Base-by-base conservation (phyloP, 2,797 vertebrate species). In the Anguilla obscura region DNA sequence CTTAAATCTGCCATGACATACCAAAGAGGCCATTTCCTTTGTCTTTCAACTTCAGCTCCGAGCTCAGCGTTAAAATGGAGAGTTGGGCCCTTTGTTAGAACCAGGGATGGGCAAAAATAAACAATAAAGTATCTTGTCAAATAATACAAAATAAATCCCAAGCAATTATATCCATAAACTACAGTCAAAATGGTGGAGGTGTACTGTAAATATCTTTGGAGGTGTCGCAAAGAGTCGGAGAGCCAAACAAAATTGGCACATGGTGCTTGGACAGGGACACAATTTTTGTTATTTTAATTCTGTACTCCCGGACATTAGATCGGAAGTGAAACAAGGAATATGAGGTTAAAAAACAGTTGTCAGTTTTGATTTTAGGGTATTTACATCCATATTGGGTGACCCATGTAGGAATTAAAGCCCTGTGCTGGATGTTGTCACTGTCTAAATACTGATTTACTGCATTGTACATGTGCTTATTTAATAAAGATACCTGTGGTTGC, bases 11-110 rank as follows among this genome's bases (percentile, higher is more conserved):
- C 74, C 30, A 12, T 50, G 71, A 74, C 16, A 76, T n/a, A 50
- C 2, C n/a, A 58, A 58, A 56, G 12, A 0, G 10, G 76, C 33
- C 14, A 3, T 36, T 16, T 76, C 30, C 45, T 40, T 45, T 63
- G 36, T 87, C 4, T 87, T 69, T 66, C 6, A 76, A 45, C 79
- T 83, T 48, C 80, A 84, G n/a, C 24, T 84, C 50, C 48, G 33
- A 50, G 24, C 27, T 2, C 48, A 50, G 80, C 18, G 9, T 76
- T 33, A 76, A 36, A 33, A 5, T 76, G 71, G 27, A 33, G 27
- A 36, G 40, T n/a, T 7, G 30, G 27, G 7, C 27, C 7, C 45
- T n/a, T 84, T 12, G 12, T 54, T 1, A 69, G 24, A 10, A n/a
- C 63, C 63, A 69, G 16, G 21, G 12, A 16, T 24, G 21, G 58